These are phyloP conservation scores for Anguilla pacifica DNA, from an alignment of 2,797 vertebrate species.

Conservation along the genomic window DNA sequence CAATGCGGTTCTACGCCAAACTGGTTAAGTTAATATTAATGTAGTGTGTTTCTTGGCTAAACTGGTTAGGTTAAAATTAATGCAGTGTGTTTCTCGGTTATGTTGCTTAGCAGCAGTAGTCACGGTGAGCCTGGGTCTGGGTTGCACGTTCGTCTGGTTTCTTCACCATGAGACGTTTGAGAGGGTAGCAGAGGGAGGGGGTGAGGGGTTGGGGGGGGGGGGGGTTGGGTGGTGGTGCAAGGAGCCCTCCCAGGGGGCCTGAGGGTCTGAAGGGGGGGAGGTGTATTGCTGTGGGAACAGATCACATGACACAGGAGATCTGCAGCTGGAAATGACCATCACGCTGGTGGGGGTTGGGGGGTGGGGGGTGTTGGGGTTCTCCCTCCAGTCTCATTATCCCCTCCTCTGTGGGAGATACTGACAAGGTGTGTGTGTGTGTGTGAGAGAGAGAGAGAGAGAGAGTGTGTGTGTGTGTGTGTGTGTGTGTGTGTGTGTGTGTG, in stretches of 20 bases:
- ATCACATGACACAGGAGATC: not conserved
- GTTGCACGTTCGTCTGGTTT: not conserved
- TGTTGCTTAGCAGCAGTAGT: not conserved
- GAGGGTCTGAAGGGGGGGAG: not conserved
- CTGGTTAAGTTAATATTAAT: not conserved
- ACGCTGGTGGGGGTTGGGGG: not conserved
- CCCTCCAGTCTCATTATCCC: constrained; percentile 15
- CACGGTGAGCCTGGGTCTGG: not conserved
- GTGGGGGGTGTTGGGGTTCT: too few species aligned
- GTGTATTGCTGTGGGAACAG: not conserved
- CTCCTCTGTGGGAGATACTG: not conserved
- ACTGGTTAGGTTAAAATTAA: not conserved
- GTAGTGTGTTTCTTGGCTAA: not conserved
- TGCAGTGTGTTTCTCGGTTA: not conserved
- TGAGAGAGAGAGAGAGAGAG: too few species aligned
- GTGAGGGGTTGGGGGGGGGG: not conserved
- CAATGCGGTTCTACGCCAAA: not conserved
- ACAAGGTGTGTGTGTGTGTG: not conserved
- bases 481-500: too few species aligned
- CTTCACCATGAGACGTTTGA: not conserved
- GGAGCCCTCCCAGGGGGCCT: not conserved
- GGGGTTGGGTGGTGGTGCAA: not conserved
- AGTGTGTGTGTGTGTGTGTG: too few species aligned
- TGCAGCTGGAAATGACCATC: constrained; percentile 27
- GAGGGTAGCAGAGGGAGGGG: not conserved